Evolutionary conservation across 2,113 vertebrate genomes (phyloP), one percentile per base, ranked within the genome.

Genomic region (Percina caprodes): DNA sequence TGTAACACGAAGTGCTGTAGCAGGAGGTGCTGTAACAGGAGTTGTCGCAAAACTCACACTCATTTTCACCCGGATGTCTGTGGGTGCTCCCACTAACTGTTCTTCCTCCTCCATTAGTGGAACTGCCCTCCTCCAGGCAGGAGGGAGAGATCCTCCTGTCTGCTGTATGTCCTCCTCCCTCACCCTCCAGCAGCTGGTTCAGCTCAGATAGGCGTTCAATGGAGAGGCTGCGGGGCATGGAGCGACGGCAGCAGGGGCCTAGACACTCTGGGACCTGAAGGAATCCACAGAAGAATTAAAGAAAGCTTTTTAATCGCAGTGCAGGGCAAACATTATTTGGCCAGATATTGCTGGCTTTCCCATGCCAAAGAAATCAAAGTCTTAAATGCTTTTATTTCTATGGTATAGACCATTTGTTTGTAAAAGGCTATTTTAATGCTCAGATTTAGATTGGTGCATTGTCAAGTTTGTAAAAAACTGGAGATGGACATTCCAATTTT

Each of bases 11-110:
- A 1, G 95, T 95, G 86, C 97, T 98, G 91, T 98, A 97, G 90
- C 98, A 99, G 0, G 98, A 99, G 0, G 97, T 95, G 93, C 97
- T 99, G 93, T 98, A 97, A 91, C 97, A 98, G 0, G 98, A 99
- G 2, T 92, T 95, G 88, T 98, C 97, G 0, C 98, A 99, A 8
- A 97, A 93, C 84, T 99, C 98, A 0, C 97, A 99, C 42, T 98
- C 96, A 0, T 95, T 95, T 35, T 96, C 97, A 2, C 96, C 96
- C 0, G 89, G 94, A 11, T 89, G 94, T 78, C 95, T 93, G 56
- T 94, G 94, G 74, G 93, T 93, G 0, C 92, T 93, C 59, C 95
- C 92, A 3, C 95, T 95, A 0, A 73, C 56, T 54, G 84, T 61
- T 48, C 81, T 80, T 11, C 90, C 96, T 94, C 92, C 96, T 3